phyloP scores from a whole-genome alignment of 2,797 vertebrate genomes.

The Rhinogobio ventralis region DNA sequence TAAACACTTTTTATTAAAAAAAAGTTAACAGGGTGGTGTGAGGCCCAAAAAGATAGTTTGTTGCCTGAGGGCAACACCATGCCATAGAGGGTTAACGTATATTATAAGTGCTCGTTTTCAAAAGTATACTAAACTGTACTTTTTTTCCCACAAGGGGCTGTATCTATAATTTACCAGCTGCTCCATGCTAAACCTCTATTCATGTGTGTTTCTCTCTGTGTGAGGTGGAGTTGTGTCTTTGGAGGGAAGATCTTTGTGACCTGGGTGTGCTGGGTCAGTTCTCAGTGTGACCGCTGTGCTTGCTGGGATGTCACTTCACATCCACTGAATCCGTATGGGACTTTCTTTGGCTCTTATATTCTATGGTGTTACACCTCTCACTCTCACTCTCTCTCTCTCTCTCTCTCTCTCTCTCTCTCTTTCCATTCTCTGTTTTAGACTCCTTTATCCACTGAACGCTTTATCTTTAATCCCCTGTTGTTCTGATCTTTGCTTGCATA shows the following conservation, averaged over 20 bases:
- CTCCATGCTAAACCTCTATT: not conserved
- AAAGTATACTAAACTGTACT: not conserved
- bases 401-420: not conserved
- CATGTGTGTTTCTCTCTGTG: not conserved
- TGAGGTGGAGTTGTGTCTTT: conserved; percentile 31
- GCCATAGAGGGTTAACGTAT: too few relatives aligned
- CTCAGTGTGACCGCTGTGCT: conserved; percentile 23
- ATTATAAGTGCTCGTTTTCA: too few relatives aligned
- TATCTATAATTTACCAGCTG: not conserved
- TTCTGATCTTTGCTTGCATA: not conserved
- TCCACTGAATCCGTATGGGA: conserved; percentile 53
- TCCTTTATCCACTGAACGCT: not conserved
- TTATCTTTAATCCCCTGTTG: conserved; percentile 1
- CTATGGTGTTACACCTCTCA: not conserved
- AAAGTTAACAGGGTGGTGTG: too few relatives aligned
- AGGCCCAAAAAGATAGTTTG: too few relatives aligned
- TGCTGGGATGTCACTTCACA: conserved; percentile 8
- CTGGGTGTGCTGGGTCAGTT: conserved; percentile 58
- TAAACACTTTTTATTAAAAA: too few relatives aligned
- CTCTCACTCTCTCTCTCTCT: not conserved
- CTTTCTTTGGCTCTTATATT: conserved; percentile 44
- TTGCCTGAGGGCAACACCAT: too few relatives aligned
- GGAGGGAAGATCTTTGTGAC: conserved; percentile 41
- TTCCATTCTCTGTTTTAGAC: not conserved
- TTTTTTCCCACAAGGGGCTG: not conserved